Evolutionary conservation across 2,888 invertebrate genomes (phyloP), one percentile per base, ranked within the genome.

Genomic region (Lepidonotus clava): DNA sequence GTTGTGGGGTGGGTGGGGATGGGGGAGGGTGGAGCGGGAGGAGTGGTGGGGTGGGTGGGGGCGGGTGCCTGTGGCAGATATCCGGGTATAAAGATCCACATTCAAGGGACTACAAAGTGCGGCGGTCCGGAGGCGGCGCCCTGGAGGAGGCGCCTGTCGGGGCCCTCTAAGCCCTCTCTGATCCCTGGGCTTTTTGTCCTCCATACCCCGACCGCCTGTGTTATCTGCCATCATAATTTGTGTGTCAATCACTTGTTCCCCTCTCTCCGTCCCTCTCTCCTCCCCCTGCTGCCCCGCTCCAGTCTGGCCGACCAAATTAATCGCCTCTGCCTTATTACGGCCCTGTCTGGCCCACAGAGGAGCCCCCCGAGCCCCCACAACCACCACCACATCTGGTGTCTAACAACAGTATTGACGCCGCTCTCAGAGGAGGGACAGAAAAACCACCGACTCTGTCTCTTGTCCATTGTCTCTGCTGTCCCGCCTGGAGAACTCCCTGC

Each of bases 161-260:
- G 36, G 14, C 71, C 34, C 36, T 24, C 71, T n/a, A 28, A 11
- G 8, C 61, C 2, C 61, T 28, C 24, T 61, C 61, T 61, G 61
- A 61, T 61, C 61, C 61, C 11, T 46, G 1, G 14, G 61, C 61
- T 28, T 61, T 61, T 61, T 61, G 24, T 61, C 28, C 5, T n/a
- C n/a, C n/a, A n/a, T 46, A 18, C 4, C 71, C 36, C 14, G n/a
- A 14, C 71, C 71, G 4, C 5, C 5, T 14, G 71, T 38, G 36
- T 38, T 71, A 71, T 71, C 71, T n/a, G 21, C 34, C 21, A 38
- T 38, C 71, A 71, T 71, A 71, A 71, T 71, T 71, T 38, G 36
- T 24, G 24, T 71, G 71, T 71, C 71, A 71, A 34, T 71, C 71
- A 71, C 34, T 21, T n/a, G 34, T 5, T 66, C 28, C 71, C 14